These are phyloP conservation scores for Anas bahamensis DNA, from an alignment of 2,797 vertebrate species.

Conservation along the genomic window DNA sequence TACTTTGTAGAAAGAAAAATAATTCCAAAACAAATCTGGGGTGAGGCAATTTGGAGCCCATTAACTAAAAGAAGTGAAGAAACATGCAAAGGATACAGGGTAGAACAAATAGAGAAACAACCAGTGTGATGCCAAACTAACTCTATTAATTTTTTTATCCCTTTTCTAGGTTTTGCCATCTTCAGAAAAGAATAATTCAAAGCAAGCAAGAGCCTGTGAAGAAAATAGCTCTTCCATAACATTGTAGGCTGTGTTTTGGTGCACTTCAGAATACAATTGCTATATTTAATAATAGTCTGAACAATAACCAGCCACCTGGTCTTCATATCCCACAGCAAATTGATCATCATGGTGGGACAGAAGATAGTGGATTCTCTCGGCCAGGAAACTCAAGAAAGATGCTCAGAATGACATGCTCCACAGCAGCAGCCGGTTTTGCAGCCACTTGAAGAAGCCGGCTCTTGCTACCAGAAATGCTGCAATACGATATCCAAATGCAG, in stretches of 20 bases:
- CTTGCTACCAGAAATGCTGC: constrained; percentile 91
- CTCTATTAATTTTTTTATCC: neutral
- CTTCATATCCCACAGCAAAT: constrained; percentile 92
- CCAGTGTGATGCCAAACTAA: neutral
- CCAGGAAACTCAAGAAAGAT: constrained; percentile 80
- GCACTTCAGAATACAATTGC: constrained; percentile 90
- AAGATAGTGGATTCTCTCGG: constrained; percentile 90
- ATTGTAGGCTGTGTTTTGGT: constrained; percentile 90
- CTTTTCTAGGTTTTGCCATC: constrained; percentile 30
- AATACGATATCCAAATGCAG: constrained; percentile 80
- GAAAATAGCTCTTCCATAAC: constrained; percentile 76
- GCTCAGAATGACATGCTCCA: constrained; percentile 67
- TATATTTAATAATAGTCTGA: constrained; percentile 81
- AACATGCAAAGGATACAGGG: neutral
- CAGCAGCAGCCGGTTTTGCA: constrained; percentile 87
- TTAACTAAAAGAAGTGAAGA: neutral
- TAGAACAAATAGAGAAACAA: neutral
- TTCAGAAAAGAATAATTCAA: neutral
- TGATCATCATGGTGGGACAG: constrained; percentile 95
- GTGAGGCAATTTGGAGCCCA: neutral
- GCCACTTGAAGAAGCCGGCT: constrained; percentile 90
- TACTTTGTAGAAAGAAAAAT: neutral
- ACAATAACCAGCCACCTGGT: constrained; percentile 85
- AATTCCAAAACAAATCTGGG: neutral
- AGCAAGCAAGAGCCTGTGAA: neutral